Percentiles rank a stretch among this genome's conserved stretches.
phyloP scores from a whole-genome alignment of 2,888 invertebrate species.

The Arge pagana region DNA sequence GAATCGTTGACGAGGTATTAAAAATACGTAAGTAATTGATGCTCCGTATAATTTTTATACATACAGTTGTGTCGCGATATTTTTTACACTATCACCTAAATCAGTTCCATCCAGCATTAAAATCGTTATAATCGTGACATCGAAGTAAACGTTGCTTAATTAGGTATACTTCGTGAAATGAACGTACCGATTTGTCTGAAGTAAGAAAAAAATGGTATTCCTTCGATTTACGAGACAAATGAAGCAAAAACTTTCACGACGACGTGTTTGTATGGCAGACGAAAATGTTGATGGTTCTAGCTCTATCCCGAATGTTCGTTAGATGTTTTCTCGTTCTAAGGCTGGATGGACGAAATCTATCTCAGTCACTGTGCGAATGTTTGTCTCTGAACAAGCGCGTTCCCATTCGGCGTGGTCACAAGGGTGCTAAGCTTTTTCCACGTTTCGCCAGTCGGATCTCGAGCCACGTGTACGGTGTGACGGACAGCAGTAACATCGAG shows the following conservation, averaged over 20 bases:
- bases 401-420: slow-evolving; percentile 57
- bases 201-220: no score
- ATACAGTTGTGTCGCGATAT: background rate
- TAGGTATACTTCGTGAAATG: no score
- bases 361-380: slow-evolving; percentile 48
- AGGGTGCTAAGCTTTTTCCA: slow-evolving; percentile 59
- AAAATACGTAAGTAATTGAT: no score
- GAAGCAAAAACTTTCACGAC: no score
- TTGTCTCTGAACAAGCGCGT: slow-evolving; percentile 30
- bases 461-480: slow-evolving; percentile 62
- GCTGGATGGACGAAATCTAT: slow-evolving; percentile 51
- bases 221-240: no score
- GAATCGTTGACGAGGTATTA: no score
- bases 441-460: slow-evolving; percentile 60
- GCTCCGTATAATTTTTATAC: no score
- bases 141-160: no score
- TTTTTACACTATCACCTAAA: background rate
- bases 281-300: slow-evolving; percentile 36
- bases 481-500: slow-evolving; percentile 59
- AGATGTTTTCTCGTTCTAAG: slow-evolving; percentile 26
- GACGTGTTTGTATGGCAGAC: slow-evolving; percentile 37
- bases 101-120: slow-evolving; percentile 9
- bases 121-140: no score
- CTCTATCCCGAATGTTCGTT: slow-evolving; percentile 20
- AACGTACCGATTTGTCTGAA: no score